Evolutionary conservation across 2,113 vertebrate species (phyloP).

Genomic region (Oceanodroma tethys): DNA sequence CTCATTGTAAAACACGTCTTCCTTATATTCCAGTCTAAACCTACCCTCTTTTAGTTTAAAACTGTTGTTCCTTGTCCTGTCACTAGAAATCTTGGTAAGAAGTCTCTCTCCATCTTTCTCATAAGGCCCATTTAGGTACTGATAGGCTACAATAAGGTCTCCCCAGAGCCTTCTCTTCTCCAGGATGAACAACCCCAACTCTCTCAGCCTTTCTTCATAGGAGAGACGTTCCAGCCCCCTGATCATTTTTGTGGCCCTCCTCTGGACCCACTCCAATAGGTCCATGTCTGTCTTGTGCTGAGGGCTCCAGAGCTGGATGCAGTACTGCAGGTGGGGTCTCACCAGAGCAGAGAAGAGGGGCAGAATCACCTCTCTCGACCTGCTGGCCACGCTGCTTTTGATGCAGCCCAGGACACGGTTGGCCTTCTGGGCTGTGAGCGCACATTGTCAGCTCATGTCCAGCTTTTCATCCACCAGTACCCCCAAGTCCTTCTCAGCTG

Average conservation of each 20-base stretch:
- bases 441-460: background rate
- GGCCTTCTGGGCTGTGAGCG: background rate
- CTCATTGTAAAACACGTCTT: background rate
- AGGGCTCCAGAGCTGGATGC: background rate
- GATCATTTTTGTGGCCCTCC: background rate
- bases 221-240: background rate
- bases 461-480: background rate
- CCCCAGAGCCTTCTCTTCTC: background rate
- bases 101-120: background rate
- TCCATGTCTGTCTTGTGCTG: background rate
- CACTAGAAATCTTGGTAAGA: background rate
- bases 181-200: rapidly evolving
- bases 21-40: background rate
- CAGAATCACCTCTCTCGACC: background rate
- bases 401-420: background rate
- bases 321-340: background rate
- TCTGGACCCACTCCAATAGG: background rate
- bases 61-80: background rate
- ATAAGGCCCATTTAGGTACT: background rate
- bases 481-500: no score
- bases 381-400: background rate
- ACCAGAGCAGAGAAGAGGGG: background rate
- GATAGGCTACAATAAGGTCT: background rate
- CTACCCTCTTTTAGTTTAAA: background rate
- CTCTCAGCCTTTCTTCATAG: background rate